phyloP scores from a whole-genome alignment of 1,140 invertebrate genomes.

The Phymorhynchus buccinoides region DNA sequence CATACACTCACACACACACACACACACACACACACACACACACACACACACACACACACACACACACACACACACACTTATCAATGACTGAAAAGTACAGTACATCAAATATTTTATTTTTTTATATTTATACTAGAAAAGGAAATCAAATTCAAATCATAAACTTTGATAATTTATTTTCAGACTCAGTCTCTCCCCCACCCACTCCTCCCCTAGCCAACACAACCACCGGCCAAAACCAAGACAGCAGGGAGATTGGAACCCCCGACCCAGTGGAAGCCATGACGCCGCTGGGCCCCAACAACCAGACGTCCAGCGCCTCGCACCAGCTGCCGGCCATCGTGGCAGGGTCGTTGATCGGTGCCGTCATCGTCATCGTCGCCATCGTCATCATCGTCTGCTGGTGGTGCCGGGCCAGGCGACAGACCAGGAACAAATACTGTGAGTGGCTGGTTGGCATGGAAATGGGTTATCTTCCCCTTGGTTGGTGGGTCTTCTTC shows the following conservation, averaged over 20 bases:
- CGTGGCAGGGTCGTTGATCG: constrained; percentile 52
- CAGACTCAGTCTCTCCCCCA: not conserved
- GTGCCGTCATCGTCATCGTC: constrained; percentile 47
- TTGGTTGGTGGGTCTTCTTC: no score
- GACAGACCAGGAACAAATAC: constrained; percentile 40
- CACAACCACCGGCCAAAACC: not conserved
- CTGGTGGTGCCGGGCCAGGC: constrained; percentile 43
- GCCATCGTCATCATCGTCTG: constrained; percentile 49
- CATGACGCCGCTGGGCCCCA: not conserved
- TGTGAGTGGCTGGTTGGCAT: constrained; percentile 32
- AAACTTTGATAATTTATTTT: no score
- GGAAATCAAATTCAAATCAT: no score
- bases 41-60: no score
- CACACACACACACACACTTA: no score
- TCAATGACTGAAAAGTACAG: no score
- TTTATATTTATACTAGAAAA: no score
- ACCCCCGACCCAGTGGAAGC: not conserved
- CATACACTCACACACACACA: no score
- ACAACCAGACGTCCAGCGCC: not conserved
- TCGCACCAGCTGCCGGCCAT: constrained; percentile 50
- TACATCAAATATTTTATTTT: no score
- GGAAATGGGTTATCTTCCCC: not conserved
- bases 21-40: no score
- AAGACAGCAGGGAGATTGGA: not conserved
- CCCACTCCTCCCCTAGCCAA: not conserved